Evolutionary conservation across 2,888 invertebrate genomes (phyloP).

Genomic region (Sussaba pulchella): DNA sequence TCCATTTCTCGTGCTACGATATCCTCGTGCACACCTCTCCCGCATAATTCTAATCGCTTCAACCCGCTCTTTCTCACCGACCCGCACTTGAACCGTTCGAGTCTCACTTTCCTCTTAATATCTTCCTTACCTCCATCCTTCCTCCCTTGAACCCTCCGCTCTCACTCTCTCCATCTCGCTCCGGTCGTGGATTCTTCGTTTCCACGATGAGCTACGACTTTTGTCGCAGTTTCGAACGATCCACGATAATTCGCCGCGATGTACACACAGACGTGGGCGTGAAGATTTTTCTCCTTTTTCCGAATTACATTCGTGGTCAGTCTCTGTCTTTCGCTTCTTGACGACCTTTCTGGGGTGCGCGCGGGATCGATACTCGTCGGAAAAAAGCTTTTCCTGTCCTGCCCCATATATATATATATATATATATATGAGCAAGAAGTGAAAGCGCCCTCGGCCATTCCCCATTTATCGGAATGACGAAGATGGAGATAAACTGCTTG

Average conservation of each 20-base stretch:
- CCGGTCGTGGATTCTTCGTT: constrained; percentile 54
- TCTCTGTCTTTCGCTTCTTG: constrained; percentile 22
- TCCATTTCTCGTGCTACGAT: constrained; percentile 14
- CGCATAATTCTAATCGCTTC: constrained; percentile 41
- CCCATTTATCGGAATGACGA: constrained; percentile 39
- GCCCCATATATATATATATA: neutral
- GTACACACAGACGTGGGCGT: constrained; percentile 63
- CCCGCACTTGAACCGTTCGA: constrained; percentile 34
- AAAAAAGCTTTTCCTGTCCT: constrained; percentile 34
- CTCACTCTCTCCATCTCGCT: no score
- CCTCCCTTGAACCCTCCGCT: constrained; percentile 8
- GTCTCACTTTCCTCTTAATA: constrained; percentile 30
- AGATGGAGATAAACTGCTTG: constrained; percentile 44
- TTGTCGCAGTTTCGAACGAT: constrained; percentile 62
- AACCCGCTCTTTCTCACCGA: constrained; percentile 14
- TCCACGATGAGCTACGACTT: constrained; percentile 53
- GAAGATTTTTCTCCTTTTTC: constrained; percentile 29
- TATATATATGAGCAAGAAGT: constrained; percentile 21
- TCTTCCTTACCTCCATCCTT: constrained; percentile 30
- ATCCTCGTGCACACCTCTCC: constrained; percentile 24
- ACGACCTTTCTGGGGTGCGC: constrained; percentile 28
- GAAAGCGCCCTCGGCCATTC: constrained; percentile 48
- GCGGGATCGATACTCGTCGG: constrained; percentile 38
- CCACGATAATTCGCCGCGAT: constrained; percentile 34
- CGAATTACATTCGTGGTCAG: neutral